Base-by-base conservation (phyloP, 2,888 invertebrate genomes). In the Diaphora mendica region DNA sequence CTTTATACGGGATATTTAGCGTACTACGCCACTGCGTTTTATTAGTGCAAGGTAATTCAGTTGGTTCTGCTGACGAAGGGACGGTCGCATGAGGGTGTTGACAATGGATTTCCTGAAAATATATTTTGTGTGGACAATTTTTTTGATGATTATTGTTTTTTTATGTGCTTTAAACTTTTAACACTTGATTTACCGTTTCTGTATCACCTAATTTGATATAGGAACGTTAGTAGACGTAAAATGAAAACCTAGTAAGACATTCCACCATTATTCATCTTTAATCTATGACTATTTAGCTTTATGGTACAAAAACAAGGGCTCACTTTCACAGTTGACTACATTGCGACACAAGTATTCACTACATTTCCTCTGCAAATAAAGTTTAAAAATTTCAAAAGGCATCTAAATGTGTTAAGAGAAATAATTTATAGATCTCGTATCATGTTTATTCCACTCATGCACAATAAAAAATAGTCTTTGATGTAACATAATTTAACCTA, bases 1-100 rank as follows among this genome's bases (percentile, higher is more conserved):
- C 89, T 93, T 92, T 88, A n/a, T n/a, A 92, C 88, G 89, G 87
- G 85, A 86, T 85, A 90, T 87, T 86, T 87, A 86, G 88, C 83
- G 85, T 85, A 82, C 85, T 79, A 86, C 85, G 86, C 82, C 84
- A 85, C 80, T 90, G 89, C 90, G 82, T 88, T 91, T 92, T 91
- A 91, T 88, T 90, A 88, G 86, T 87, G 83, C 82, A 87, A 87
- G 85, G 87, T 72, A 71, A 75, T 75, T 66, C 64, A 69, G 72
- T 72, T 70, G 70, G 73, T 55, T 59, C 33, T 70, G 70, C 67
- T 64, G 51, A 70, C 35, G 55, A 48, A 68, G 42, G n/a, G 23
- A 68, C 42, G 51, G 13, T 30, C 48, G 39, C 30, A 51, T 65
- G 30, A 17, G 39, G 39, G 69, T 69, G 39, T 51, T 51, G 4